Percentiles rank a stretch among this genome's conserved stretches.
Evolutionary conservation across 2,797 vertebrate genomes (phyloP).

Genomic region (Ceryle rudis): DNA sequence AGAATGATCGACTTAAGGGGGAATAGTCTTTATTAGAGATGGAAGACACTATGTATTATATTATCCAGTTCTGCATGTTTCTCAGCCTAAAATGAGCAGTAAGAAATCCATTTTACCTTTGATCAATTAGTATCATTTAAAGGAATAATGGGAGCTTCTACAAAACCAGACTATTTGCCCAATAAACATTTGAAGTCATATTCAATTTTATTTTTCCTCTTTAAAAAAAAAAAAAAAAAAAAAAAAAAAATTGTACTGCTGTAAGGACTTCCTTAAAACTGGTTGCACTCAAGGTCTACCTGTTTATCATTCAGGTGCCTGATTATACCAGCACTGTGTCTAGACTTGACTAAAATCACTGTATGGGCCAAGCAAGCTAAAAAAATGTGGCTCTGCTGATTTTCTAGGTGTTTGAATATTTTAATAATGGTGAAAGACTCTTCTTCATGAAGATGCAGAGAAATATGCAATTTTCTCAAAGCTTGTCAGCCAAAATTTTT

Average conservation of each 20-base stretch:
- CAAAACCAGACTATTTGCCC: background rate
- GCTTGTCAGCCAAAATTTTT: background rate
- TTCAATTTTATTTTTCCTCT: background rate
- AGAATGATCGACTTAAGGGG: background rate
- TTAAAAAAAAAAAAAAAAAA: background rate
- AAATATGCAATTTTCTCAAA: background rate
- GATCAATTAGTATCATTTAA: background rate
- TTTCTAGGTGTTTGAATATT: background rate
- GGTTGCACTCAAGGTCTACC: background rate
- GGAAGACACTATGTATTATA: background rate
- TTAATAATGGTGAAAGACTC: background rate
- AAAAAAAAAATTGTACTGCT: background rate
- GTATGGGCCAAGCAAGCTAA: background rate
- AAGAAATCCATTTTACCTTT: background rate
- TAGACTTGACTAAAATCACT: background rate
- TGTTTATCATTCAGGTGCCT: background rate
- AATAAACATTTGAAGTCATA: background rate
- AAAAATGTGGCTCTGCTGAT: background rate
- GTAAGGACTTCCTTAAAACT: background rate
- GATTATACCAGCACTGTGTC: background rate
- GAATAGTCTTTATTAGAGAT: background rate
- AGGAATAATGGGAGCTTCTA: background rate
- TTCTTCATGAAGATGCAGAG: background rate
- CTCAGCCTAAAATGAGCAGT: background rate
- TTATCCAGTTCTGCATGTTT: background rate